Base-by-base conservation (phyloP, 1,140 invertebrate species). In the Trachelipus rathkii region DNA sequence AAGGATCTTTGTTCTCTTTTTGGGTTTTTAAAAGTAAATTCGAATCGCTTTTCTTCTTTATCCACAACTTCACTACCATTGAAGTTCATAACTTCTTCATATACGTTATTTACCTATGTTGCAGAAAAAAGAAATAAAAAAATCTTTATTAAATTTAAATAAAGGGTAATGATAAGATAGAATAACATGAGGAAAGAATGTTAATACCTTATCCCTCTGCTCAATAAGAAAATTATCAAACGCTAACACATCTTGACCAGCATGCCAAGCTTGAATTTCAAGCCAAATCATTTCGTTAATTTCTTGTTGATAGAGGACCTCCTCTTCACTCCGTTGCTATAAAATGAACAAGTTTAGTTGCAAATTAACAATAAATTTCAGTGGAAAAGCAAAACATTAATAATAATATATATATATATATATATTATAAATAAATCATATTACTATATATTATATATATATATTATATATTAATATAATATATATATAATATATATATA, bases 201-300 rank as follows among this genome's bases (percentile, higher is more conserved):
- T 84, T 13, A 88, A 89, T 79, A 95, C 89, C 76, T 88, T 87
- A 77, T 92, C 88, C 9, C 93, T 87, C 77, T 92, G 90, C 72
- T 88, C 85, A 81, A 90, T 92, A 0, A 96, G 85, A 83, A 89
- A 91, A 67, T 89, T 88, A 83, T 95, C 93, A 85, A 94, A 92
- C 81, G 92, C 90, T 45, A 90, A 87, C 6, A 89, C 86, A 5
- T 89, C 90, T 19, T 90, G 85, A 77, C 92, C 91, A 0, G 91
- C 91, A 71, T 92, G 88, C 86, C 90, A 91, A 0, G 93, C 94
- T 83, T 93, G 92, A 45, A 96, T 85, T 86, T 96, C 94, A 79
- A 96, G 83, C 95, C 95, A 96, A 76, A 96, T 91, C 78, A 94
- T 86, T 86, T 95, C 94, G 85, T 94, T 94, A 10, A 93, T 84